Base-by-base conservation (phyloP, 2,113 vertebrate genomes). In the Sorex fumeus region DNA sequence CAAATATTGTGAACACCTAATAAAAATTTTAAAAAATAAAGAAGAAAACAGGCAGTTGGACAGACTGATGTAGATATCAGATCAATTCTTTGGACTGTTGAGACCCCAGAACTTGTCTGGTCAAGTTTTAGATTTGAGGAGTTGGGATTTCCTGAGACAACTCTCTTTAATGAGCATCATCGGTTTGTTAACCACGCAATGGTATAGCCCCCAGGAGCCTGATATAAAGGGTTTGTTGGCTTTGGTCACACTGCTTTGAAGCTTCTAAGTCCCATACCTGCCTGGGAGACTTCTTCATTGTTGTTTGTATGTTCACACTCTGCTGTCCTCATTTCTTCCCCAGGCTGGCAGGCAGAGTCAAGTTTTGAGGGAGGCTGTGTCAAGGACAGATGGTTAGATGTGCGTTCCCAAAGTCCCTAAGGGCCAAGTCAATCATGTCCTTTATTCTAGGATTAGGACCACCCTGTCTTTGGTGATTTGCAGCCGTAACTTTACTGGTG, bases 221-320 rank as follows among this genome's bases (percentile, higher is more conserved):
- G 69, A 43, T 60, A 45, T 74, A 53, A 75, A 78, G 34, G 18
- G 9, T 57, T 84, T 81, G n/a, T 94, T 94, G 64, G 45, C 90
- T 62, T 30, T 28, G 43, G 25, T 80, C 83, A 40, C 76, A 50
- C 70, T 79, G 23, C 45, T 88, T 94, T 62, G 0, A 18, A 66
- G 69, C 79, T 78, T 85, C 84, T n/a, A 27, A 16, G 81, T 81
- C 60, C 34, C 62, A 8, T 21, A 34, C 36, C 72, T 50, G 71
- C 77, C 30, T 9, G 34, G 25, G 90, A 89, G 84, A 67, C 67
- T 71, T 57, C 67, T 71, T 57, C 69, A 88, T 36, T 19, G 16
- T 15, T 28, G 66, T 78, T 67, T 62, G 43, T 36, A 15, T 67
- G n/a, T 67, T 93, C 9, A 32, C 71, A n/a, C 86, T 85, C 67